Percentiles rank a stretch among this genome's conserved stretches.
Conservation (phyloP, 2,888 invertebrate species). For the Cryptophagus acutangulus region DNA sequence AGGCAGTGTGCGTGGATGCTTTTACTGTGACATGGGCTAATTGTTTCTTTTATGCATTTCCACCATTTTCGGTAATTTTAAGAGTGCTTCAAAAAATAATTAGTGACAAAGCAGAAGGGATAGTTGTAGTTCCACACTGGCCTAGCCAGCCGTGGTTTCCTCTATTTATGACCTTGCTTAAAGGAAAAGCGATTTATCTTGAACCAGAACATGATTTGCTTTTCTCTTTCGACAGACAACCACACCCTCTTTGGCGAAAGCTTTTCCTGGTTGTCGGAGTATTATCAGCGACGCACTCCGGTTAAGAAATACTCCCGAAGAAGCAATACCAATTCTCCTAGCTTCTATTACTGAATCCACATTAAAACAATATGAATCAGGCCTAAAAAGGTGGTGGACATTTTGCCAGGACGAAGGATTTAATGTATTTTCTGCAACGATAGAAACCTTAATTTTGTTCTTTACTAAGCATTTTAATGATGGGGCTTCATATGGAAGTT, state of each 20-base stretch:
- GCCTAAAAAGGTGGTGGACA: conserved; percentile 7
- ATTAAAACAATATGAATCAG: conserved; percentile 7
- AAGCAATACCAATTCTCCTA: neutral
- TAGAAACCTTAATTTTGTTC: conserved; percentile 9
- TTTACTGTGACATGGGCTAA: conserved; percentile 27
- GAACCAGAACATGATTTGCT: conserved; percentile 2
- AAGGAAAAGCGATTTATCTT: neutral
- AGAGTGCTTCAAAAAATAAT: conserved; percentile 31
- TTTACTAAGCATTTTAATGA: conserved; percentile 9
- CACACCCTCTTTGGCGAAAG: neutral
- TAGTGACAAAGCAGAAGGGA: conserved; percentile 23
- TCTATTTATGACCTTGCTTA: conserved; percentile 16
- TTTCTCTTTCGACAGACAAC: conserved; percentile 2
- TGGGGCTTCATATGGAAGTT: conserved; percentile 18
- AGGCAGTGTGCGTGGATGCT: conserved; percentile 27
- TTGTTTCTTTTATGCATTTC: conserved; percentile 19
- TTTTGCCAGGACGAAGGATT: conserved; percentile 6
- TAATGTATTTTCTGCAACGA: conserved; percentile 1
- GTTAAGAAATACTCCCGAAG: neutral
- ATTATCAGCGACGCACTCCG: neutral
- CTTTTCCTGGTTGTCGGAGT: conserved; percentile 3
- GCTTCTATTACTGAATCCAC: conserved; percentile 2
- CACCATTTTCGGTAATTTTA: conserved; percentile 24
- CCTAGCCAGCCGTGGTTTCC: conserved; percentile 31
- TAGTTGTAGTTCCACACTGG: conserved; percentile 31